These are phyloP conservation scores for Pelobates cultripes DNA, from an alignment of 2,797 vertebrate species.

Conservation along the genomic window DNA sequence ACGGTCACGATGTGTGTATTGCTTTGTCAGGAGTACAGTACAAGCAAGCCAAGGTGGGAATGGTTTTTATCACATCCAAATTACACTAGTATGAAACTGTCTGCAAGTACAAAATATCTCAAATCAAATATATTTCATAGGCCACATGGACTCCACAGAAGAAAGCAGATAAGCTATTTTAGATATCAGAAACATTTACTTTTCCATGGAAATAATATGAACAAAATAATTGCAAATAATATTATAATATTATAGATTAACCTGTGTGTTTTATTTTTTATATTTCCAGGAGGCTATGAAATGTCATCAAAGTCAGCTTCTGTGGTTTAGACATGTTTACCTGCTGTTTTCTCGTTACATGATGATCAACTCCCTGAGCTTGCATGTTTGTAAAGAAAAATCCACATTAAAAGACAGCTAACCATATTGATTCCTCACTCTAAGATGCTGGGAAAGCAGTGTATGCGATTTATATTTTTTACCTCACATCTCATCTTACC, in stretches of 20 bases:
- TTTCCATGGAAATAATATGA: no score
- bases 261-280: no score
- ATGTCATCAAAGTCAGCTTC: constrained; percentile 86
- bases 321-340: constrained; percentile 91
- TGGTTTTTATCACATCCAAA: neutral
- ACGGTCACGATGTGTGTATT: constrained; percentile 73
- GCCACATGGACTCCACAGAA: no score
- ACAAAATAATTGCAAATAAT: no score
- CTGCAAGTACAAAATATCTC: neutral
- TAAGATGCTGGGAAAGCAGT: no score
- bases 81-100: neutral
- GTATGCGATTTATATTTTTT: no score
- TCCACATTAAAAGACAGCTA: constrained; percentile 13
- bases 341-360: constrained; percentile 89
- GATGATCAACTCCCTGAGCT: constrained; percentile 86
- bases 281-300: constrained; percentile 84
- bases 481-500: no score
- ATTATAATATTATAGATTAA: no score
- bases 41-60: constrained; percentile 80
- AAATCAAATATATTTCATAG: no score
- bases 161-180: no score
- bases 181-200: no score
- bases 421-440: neutral
- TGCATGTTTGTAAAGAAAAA: constrained; percentile 66
- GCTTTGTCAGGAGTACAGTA: constrained; percentile 76